These are phyloP conservation scores for Tenodera sinensis DNA, from an alignment of 2,888 invertebrate genomes.

Conservation along the genomic window DNA sequence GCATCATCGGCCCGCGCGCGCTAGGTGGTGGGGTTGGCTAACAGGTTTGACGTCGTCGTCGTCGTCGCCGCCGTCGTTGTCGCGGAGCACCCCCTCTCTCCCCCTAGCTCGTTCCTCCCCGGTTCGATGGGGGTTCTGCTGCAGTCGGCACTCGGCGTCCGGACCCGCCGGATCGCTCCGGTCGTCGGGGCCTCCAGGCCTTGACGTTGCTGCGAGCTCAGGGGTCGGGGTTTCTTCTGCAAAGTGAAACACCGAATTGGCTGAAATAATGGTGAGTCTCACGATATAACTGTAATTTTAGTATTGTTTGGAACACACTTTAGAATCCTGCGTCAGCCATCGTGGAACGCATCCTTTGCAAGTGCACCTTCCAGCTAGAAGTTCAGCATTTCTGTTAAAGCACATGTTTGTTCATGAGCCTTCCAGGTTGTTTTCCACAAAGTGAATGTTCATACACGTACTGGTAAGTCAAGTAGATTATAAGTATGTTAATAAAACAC, in stretches of 20 bases:
- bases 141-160: slow-evolving; percentile 17
- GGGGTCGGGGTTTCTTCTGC: slow-evolving; percentile 8
- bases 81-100: neutral
- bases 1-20: neutral
- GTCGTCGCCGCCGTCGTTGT: neutral
- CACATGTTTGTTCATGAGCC: neutral
- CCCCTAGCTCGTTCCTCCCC: neutral
- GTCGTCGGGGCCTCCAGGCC: neutral
- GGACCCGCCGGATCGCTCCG: slow-evolving; percentile 1
- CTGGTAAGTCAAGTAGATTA: neutral
- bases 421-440: neutral
- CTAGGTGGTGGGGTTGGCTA: neutral
- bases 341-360: neutral
- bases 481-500: no score
- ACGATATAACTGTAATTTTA: neutral
- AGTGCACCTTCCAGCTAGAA: neutral
- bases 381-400: neutral
- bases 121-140: neutral
- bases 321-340: neutral
- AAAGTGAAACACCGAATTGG: neutral
- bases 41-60: neutral
- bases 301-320: neutral
- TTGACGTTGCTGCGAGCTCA: neutral
- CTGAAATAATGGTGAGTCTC: neutral
- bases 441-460: neutral